Evolutionary conservation across 2,797 vertebrate species (phyloP).

Genomic region (Gadopsis bispinosus): DNA sequence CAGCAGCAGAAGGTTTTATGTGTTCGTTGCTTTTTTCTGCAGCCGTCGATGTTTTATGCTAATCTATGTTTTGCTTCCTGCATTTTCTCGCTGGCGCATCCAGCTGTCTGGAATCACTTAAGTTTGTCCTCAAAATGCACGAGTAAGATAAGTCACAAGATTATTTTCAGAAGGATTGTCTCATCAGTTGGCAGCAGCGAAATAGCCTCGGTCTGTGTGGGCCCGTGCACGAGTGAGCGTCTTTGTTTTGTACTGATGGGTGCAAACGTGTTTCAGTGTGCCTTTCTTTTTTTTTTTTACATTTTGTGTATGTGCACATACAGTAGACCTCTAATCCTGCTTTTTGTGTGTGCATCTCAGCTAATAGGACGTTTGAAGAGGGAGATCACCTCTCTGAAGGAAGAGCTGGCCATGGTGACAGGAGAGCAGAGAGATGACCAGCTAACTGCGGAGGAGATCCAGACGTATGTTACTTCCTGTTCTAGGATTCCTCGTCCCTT

Average conservation of each 20-base stretch:
- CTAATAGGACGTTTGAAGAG: constrained; percentile 89
- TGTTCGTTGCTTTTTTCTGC: constrained; percentile 27
- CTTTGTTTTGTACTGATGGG: constrained; percentile 13
- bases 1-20: constrained; percentile 47
- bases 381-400: constrained; percentile 90
- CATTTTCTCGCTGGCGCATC: constrained; percentile 52
- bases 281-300: neutral
- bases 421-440: constrained; percentile 87
- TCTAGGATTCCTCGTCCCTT: neutral
- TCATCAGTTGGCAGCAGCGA: constrained; percentile 54
- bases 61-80: constrained; percentile 65
- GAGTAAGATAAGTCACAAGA: constrained; percentile 54
- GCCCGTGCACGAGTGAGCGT: neutral
- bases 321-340: constrained; percentile 7
- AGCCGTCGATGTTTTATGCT: constrained; percentile 56
- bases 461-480: constrained; percentile 81
- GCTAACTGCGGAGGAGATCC: constrained; percentile 88
- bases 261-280: neutral
- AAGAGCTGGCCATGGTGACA: constrained; percentile 89
- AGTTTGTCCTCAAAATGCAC: constrained; percentile 62
- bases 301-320: neutral
- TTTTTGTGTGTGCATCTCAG: constrained; percentile 78
- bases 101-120: constrained; percentile 71
- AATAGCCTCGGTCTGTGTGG: constrained; percentile 21
- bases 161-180: constrained; percentile 54